A percentile compares a stretch with the other conserved stretches of the same genome.
These are phyloP conservation scores for Lydus trimaculatus DNA, from an alignment of 2,888 invertebrate species.

Conservation along the genomic window DNA sequence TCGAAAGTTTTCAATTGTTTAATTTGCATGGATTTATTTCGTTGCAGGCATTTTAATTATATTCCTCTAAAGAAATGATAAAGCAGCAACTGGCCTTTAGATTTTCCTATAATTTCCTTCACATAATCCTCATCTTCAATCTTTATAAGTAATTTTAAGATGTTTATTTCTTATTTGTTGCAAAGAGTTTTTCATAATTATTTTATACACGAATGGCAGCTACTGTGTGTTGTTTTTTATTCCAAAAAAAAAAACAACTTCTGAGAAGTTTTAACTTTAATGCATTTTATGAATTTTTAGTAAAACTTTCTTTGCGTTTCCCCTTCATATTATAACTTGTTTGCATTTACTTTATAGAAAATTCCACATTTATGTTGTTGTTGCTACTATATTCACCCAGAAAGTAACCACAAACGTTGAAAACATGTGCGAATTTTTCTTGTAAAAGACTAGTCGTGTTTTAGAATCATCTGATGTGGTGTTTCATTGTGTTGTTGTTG, in stretches of 20 bases:
- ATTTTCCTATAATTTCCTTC: not conserved
- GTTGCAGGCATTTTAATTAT: no score
- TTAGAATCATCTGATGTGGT: not conserved
- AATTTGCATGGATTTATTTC: not conserved
- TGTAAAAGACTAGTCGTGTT: no score
- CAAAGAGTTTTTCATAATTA: constrained; percentile 8
- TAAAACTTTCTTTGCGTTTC: not conserved
- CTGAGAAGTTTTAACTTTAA: not conserved
- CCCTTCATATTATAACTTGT: constrained; percentile 2
- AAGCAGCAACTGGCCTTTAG: not conserved
- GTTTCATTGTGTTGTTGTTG: no score
- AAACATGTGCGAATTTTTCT: constrained; percentile 5
- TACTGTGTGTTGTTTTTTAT: not conserved
- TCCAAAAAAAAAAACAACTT: not conserved
- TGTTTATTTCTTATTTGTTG: constrained; percentile 1
- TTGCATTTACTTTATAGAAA: constrained; percentile 8
- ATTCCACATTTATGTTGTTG: constrained; percentile 7
- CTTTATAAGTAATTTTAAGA: not conserved
- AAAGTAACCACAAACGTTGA: not conserved
- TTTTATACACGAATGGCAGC: constrained; percentile 1
- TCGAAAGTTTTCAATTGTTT: not conserved
- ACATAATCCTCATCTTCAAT: not conserved
- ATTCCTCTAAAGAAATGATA: no score
- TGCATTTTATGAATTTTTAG: constrained; percentile 8
- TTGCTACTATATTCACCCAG: not conserved